Percentiles rank a stretch among this genome's conserved stretches.
These are phyloP conservation scores for Heterodera filipjevi DNA, from an alignment of 2,888 invertebrate species.

Conservation along the genomic window DNA sequence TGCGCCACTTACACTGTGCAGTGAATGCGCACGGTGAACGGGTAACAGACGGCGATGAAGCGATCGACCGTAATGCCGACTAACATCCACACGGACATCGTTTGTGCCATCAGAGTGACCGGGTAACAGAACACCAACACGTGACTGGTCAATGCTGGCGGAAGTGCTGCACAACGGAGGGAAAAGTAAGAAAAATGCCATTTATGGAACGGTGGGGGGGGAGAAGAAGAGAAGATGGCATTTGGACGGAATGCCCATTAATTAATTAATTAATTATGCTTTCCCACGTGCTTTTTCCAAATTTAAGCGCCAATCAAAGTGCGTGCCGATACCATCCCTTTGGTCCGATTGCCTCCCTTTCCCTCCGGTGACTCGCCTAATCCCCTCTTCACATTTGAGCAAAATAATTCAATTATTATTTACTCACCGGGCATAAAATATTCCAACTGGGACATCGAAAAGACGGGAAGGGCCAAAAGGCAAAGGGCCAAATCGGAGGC, in stretches of 20 bases:
- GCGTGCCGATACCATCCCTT: background rate
- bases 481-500: slow-evolving; percentile 57
- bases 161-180: slow-evolving; percentile 37
- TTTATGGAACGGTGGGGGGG: too few species aligned
- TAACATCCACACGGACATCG: slow-evolving; percentile 52
- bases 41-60: slow-evolving; percentile 64
- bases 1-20: slow-evolving; percentile 51
- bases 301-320: too few species aligned
- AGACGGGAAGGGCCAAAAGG: slow-evolving; percentile 59
- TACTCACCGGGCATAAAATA: slow-evolving; percentile 44
- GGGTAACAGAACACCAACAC: slow-evolving; percentile 61
- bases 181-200: background rate
- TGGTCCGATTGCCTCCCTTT: background rate
- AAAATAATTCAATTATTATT: background rate
- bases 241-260: too few species aligned
- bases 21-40: slow-evolving; percentile 57
- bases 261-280: background rate
- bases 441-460: slow-evolving; percentile 52
- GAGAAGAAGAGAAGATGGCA: background rate
- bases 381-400: background rate
- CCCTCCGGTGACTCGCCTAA: background rate
- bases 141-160: slow-evolving; percentile 44
- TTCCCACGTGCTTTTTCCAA: too few species aligned
- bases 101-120: slow-evolving; percentile 58
- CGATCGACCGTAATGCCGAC: slow-evolving; percentile 61